Evolutionary conservation across 2,888 invertebrate species (phyloP).

Genomic region (Tachina lurida): DNA sequence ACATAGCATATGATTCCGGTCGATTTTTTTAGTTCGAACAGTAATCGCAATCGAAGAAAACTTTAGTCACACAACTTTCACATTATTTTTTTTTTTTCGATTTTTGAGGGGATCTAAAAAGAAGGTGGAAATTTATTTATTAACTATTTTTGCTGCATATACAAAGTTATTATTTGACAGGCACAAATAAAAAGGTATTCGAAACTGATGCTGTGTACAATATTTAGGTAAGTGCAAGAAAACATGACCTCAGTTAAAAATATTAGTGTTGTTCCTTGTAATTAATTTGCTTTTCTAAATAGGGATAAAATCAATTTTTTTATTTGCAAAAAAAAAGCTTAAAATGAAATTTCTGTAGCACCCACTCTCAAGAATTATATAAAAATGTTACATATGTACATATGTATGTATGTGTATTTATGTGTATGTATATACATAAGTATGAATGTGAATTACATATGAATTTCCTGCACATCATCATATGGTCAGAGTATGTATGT

Average conservation of each 20-base stretch:
- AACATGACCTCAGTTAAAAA: not conserved
- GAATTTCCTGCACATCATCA: no score
- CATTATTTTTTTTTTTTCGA: slow-evolving; percentile 45
- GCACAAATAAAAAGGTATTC: not conserved
- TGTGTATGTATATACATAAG: no score
- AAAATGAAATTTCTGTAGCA: slow-evolving; percentile 8
- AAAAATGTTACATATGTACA: slow-evolving; percentile 20
- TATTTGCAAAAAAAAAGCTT: slow-evolving; percentile 12
- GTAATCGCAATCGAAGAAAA: slow-evolving; percentile 47
- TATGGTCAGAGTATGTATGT: no score
- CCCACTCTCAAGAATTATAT: slow-evolving; percentile 18
- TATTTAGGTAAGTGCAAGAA: slow-evolving; percentile 24
- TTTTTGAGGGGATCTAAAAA: slow-evolving; percentile 58
- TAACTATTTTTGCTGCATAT: slow-evolving; percentile 17
- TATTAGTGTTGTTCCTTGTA: not conserved
- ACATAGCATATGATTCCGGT: slow-evolving; percentile 66
- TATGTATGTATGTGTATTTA: not conserved
- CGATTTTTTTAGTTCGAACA: slow-evolving; percentile 33
- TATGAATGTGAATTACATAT: no score
- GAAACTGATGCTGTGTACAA: slow-evolving; percentile 3
- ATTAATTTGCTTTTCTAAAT: not conserved
- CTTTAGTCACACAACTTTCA: slow-evolving; percentile 36
- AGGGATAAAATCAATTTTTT: slow-evolving; percentile 17
- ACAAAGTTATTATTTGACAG: slow-evolving; percentile 2
- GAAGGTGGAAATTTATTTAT: slow-evolving; percentile 67